A percentile compares a stretch with the other conserved stretches of the same genome.
These are phyloP conservation scores for Odontomyia ornata DNA, from an alignment of 2,888 invertebrate genomes.

Conservation along the genomic window DNA sequence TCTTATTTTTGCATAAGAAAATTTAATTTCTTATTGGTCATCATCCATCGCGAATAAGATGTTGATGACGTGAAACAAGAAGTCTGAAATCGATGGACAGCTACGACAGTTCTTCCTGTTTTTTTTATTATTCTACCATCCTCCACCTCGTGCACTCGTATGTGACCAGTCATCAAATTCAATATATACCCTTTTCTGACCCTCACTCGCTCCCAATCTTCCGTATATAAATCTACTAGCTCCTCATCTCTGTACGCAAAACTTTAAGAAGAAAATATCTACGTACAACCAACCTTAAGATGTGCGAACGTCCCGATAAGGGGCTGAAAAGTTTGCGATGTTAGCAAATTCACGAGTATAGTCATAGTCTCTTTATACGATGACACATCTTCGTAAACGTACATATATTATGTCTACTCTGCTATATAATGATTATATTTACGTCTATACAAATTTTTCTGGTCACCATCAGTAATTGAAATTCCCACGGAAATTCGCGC, in stretches of 20 bases:
- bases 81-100: background rate
- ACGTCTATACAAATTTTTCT: slow-evolving; percentile 27
- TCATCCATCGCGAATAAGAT: slow-evolving; percentile 29
- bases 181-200: slow-evolving; percentile 16
- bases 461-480: slow-evolving; percentile 41
- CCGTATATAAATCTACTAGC: no score
- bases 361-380: background rate
- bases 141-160: background rate
- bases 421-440: background rate
- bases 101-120: background rate
- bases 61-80: background rate
- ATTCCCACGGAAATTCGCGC: slow-evolving; percentile 42
- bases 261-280: no score
- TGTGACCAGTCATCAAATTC: slow-evolving; percentile 9
- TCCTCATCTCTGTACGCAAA: no score
- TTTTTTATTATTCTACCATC: background rate
- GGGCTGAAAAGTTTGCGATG: background rate
- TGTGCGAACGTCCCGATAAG: no score
- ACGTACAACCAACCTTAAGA: no score
- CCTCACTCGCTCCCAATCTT: background rate
- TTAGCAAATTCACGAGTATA: background rate
- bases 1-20: slow-evolving; percentile 27
- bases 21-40: slow-evolving; percentile 28
- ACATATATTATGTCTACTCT: no score
- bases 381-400: background rate